phyloP scores from a whole-genome alignment of 2,888 invertebrate genomes.

The Rapana venosa region DNA sequence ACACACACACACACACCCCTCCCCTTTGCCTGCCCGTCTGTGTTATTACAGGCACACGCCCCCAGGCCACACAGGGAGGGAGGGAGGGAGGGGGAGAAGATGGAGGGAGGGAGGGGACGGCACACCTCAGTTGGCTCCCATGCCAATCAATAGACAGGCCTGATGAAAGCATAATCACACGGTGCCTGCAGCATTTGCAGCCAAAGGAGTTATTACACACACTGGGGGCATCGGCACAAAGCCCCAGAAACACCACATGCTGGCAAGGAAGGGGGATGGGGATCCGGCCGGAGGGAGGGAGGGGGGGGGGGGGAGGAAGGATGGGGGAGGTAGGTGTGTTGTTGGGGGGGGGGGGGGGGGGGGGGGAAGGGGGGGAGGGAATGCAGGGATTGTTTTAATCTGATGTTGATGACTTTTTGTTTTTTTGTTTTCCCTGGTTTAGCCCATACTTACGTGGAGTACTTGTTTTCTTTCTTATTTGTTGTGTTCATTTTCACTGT shows the following conservation, averaged over 20 bases:
- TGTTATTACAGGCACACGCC: conserved; percentile 23
- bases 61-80: background rate
- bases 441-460: too few relatives aligned
- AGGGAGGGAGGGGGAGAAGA: background rate
- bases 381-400: conserved; percentile 20
- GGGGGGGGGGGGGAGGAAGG: background rate
- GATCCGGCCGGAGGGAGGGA: background rate
- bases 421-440: background rate
- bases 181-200: conserved; percentile 42
- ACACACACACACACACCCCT: background rate
- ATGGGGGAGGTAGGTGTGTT: background rate
- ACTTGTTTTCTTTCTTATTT: background rate
- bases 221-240: conserved; percentile 20
- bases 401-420: background rate
- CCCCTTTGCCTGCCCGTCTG: background rate
- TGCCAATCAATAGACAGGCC: conserved; percentile 49
- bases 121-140: background rate
- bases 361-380: background rate
- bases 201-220: conserved; percentile 37
- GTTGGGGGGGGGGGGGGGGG: background rate
- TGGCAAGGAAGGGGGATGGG: background rate
- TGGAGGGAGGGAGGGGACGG: background rate
- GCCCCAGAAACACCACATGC: conserved; percentile 33
- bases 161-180: conserved; percentile 57
- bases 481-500: background rate